A percentile compares a stretch with the other conserved stretches of the same genome.
phyloP scores from a whole-genome alignment of 2,113 vertebrate genomes.

The Eurystomus gularis region DNA sequence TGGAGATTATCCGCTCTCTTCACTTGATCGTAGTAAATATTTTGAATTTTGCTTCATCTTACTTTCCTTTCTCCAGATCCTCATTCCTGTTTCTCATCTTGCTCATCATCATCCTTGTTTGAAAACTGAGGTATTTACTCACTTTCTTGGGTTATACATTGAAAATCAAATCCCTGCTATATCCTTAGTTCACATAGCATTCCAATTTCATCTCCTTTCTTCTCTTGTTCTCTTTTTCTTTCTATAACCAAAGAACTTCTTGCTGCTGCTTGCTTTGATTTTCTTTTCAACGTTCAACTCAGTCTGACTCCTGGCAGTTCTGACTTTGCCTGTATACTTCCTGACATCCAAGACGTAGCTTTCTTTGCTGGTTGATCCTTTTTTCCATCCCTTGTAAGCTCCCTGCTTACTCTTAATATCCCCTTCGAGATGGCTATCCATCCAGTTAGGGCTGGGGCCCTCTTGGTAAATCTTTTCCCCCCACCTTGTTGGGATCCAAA shows the following conservation, averaged over 20 bases:
- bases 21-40: neutral
- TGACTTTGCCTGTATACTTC: neutral
- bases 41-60: neutral
- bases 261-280: conserved; percentile 1
- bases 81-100: neutral
- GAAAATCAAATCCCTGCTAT: neutral
- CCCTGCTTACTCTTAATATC: conserved; percentile 37
- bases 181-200: neutral
- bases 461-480: conserved; percentile 19
- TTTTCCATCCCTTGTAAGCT: conserved; percentile 43
- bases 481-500: neutral
- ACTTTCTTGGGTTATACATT: neutral
- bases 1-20: neutral
- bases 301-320: conserved; percentile 19
- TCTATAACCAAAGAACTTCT: neutral
- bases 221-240: neutral
- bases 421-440: conserved; percentile 6
- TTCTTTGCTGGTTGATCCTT: neutral
- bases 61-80: neutral
- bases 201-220: neutral
- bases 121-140: neutral
- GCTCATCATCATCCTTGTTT: neutral
- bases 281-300: conserved; percentile 15
- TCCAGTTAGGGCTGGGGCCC: neutral
- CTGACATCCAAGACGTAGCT: neutral